Conservation (phyloP, 2,797 vertebrate species). For the Amazona ochrocephala region DNA sequence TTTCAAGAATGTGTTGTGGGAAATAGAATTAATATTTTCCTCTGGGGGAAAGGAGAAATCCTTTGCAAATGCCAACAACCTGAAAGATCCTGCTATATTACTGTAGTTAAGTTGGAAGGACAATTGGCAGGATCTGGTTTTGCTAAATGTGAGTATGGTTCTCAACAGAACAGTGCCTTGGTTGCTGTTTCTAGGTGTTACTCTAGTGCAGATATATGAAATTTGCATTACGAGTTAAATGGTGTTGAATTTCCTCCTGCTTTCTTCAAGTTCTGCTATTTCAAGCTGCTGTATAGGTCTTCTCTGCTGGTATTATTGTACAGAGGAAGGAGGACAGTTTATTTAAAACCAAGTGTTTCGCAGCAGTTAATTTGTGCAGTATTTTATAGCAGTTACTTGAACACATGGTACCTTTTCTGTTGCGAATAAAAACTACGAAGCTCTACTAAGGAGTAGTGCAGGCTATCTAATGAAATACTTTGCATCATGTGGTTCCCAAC, state of each 20-base stretch:
- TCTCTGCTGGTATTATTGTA: not conserved
- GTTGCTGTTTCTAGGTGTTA: not conserved
- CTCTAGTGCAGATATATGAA: not conserved
- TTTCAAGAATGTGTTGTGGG: not conserved
- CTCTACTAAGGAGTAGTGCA: not conserved
- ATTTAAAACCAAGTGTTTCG: constrained; percentile 24
- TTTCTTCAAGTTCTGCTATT: constrained; percentile 35
- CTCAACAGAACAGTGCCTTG: not conserved
- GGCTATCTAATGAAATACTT: not conserved
- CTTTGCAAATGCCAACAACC: not conserved
- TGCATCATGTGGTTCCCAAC: not conserved
- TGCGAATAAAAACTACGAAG: not conserved
- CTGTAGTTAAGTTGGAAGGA: not conserved
- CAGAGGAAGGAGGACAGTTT: not conserved
- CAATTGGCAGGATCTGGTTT: not conserved
- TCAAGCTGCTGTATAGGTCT: not conserved
- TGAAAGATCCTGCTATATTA: not conserved
- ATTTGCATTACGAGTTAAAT: not conserved
- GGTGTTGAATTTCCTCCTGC: not conserved
- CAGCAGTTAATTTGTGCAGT: not conserved
- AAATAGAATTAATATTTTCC: not conserved
- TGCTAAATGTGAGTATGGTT: not conserved
- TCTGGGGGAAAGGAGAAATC: not conserved
- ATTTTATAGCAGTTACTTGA: constrained; percentile 15
- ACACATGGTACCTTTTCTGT: not conserved